Percentiles rank a stretch among this genome's conserved stretches.
Conservation (phyloP, 2,113 vertebrate species). For the human region GRCh38 chr20:17443001-17443500, state of each 20-base stretch:
- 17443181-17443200: background rate
- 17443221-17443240: background rate
- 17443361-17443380: background rate
- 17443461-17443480: background rate
- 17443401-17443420: background rate
- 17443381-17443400: background rate
- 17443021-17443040: background rate
- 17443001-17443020: background rate
- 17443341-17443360: rapidly evolving
- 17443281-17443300: background rate
- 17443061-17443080: background rate
- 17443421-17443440: background rate
- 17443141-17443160: background rate
- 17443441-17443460: background rate
- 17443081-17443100: background rate
- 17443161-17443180: background rate
- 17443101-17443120: background rate
- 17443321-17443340: rapidly evolving
- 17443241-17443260: background rate
- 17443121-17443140: background rate
- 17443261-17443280: background rate
- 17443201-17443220: background rate
- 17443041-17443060: background rate
- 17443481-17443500: background rate
- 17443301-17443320: background rate